Evolutionary conservation across 2,888 invertebrate genomes (phyloP).

Genomic region (Drosophila meridionalis): DNA sequence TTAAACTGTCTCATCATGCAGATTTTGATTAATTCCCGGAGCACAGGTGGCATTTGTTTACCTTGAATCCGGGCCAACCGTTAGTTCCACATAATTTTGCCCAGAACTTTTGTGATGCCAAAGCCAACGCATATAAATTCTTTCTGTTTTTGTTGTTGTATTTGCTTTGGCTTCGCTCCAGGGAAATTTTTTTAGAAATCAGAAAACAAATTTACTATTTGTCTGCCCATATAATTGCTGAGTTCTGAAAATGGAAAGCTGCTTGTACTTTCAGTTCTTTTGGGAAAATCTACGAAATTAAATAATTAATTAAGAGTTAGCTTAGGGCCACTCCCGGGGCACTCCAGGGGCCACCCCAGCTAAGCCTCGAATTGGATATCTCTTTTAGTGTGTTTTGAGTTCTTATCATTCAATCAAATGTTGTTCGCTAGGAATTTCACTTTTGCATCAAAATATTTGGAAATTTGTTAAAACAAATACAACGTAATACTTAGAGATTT

Average conservation of each 20-base stretch:
- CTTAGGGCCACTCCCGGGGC: slow-evolving; percentile 2
- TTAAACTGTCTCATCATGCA: slow-evolving; percentile 48
- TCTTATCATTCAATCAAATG: slow-evolving; percentile 20
- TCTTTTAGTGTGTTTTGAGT: slow-evolving; percentile 7
- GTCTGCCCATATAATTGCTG: slow-evolving; percentile 21
- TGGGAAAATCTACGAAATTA: background rate
- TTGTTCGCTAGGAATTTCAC: slow-evolving; percentile 40
- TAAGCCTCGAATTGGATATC: background rate
- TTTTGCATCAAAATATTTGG: slow-evolving; percentile 30
- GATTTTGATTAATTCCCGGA: slow-evolving; percentile 43
- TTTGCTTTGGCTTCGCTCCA: slow-evolving; percentile 34
- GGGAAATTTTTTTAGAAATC: slow-evolving; percentile 52
- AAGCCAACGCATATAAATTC: slow-evolving; percentile 14
- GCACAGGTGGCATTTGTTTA: slow-evolving; percentile 26
- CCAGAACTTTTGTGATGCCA: slow-evolving; percentile 31
- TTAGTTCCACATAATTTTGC: slow-evolving; percentile 58
- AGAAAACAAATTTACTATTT: slow-evolving; percentile 34
- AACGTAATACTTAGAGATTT: slow-evolving; percentile 35
- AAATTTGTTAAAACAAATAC: slow-evolving; percentile 24
- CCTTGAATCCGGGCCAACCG: slow-evolving; percentile 58
- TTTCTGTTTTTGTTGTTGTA: slow-evolving; percentile 5
- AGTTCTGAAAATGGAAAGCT: slow-evolving; percentile 58
- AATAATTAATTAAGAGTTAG: slow-evolving; percentile 12
- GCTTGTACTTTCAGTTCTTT: slow-evolving; percentile 53
- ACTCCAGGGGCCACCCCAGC: background rate